Base-by-base conservation (phyloP, 2,888 invertebrate genomes). In the Parnassius mnemosyne region DNA sequence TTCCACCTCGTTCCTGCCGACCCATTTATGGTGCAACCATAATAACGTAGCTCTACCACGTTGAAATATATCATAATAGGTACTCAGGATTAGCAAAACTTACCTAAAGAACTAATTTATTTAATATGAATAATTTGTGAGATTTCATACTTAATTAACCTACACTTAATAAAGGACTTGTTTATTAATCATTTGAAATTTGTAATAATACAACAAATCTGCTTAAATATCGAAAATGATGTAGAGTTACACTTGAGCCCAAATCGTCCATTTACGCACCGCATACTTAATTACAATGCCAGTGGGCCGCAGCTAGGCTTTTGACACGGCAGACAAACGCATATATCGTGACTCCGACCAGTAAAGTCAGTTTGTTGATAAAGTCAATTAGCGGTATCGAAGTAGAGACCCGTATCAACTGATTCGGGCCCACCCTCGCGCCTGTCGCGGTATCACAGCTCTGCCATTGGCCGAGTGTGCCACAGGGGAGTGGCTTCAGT, bases 311-410 rank as follows among this genome's bases (percentile, higher is more conserved):
- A 84, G 89, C 87, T 87, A 88, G 85, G 87, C 87, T 88, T 90
- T 90, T 88, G 89, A 89, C 88, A 81, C 84, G 82, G 77, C 86
- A 84, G 86, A 89, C 86, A 86, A 87, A 88, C 90, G 84, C 87
- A 83, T 89, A 87, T 89, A 87, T 91, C 91, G 91, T 91, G 90
- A 89, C 89, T 89, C 77, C 76, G 78, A 84, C 87, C 89, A 86
- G 89, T 91, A 89, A 91, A 89, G 85, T 89, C 86, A 79, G 89
- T 90, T 89, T 91, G 91, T 90, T 91, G 91, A 91, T 91, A 91
- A 90, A 90, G 91, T 89, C 91, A 91, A 91, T 91, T 91, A 91
- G 89, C 81, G 81, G 84, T 88, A 89, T 89, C 90, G 87, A 85
- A 90, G 88, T 84, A 83, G 88, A 84, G 87, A 84, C 87, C 83